Evolutionary conservation across 2,888 invertebrate species (phyloP).

Genomic region (Agriopis leucophaearia): DNA sequence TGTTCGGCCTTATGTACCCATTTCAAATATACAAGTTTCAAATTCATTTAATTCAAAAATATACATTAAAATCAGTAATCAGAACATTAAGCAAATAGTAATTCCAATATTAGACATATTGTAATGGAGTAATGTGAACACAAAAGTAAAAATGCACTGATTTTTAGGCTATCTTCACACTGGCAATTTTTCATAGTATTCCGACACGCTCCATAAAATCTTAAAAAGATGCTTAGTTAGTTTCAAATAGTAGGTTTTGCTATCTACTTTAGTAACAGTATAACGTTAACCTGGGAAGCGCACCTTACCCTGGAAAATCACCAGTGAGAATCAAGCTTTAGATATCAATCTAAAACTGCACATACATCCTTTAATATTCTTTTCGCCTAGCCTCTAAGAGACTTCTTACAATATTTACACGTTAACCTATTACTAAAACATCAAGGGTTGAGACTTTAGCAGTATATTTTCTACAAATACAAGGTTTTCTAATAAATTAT

Average conservation of each 20-base stretch:
- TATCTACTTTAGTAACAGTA: neutral
- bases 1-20: too few species aligned
- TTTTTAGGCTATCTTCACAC: too few species aligned
- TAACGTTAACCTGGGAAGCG: neutral
- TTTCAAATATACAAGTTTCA: too few species aligned
- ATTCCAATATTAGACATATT: too few species aligned
- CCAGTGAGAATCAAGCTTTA: neutral
- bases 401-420: conserved; percentile 71
- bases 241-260: neutral
- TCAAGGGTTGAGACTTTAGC: conserved; percentile 50
- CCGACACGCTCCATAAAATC: too few species aligned
- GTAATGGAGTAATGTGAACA: too few species aligned
- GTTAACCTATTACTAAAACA: conserved; percentile 51
- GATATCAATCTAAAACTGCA: conserved; percentile 73
- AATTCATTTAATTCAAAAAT: too few species aligned
- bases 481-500: neutral
- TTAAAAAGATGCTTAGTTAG: too few species aligned
- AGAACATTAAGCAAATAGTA: too few species aligned
- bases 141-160: too few species aligned
- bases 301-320: neutral
- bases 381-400: conserved; percentile 79
- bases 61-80: too few species aligned
- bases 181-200: too few species aligned
- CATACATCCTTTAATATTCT: conserved; percentile 54
- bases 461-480: conserved; percentile 23